These are phyloP conservation scores for Apocrypta bakeri DNA, from an alignment of 1,140 invertebrate genomes.

Conservation along the genomic window DNA sequence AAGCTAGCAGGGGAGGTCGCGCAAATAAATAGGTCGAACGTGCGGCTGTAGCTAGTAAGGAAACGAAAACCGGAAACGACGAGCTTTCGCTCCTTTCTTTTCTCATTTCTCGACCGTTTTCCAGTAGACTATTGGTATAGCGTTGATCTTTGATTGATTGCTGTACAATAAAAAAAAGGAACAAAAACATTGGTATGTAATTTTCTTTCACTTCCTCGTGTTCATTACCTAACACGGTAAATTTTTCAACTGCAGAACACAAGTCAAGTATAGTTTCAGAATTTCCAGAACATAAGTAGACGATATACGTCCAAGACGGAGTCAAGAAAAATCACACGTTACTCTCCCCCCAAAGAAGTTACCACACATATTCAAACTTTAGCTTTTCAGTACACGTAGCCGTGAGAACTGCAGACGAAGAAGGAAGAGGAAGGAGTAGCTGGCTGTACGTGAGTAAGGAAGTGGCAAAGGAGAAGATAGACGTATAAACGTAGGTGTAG, in stretches of 20 bases:
- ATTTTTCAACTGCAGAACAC: no score
- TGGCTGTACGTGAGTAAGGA: not conserved
- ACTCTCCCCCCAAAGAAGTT: no score
- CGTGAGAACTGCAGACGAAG: not conserved
- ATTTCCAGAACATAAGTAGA: not conserved
- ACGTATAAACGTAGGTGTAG: slow-evolving; percentile 1
- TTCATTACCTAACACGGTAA: no score
- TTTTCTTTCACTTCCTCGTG: no score
- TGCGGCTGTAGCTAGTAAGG: slow-evolving; percentile 16
- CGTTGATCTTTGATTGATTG: no score
- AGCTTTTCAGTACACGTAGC: not conserved
- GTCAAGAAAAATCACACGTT: not conserved
- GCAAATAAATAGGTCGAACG: slow-evolving; percentile 45
- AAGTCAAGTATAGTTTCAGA: no score
- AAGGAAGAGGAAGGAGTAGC: not conserved
- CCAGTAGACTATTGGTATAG: not conserved
- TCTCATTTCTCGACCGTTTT: slow-evolving; percentile 16
- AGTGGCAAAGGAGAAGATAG: slow-evolving; percentile 6
- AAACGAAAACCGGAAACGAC: slow-evolving; percentile 35
- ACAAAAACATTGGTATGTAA: no score
- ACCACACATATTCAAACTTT: not conserved
- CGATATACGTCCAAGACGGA: not conserved
- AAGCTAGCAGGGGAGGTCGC: slow-evolving; percentile 8
- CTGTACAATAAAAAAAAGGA: no score
- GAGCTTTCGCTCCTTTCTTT: not conserved